A percentile compares a stretch with the other conserved stretches of the same genome.
phyloP scores from a whole-genome alignment of 2,888 invertebrate species.

The Pammene aurita region DNA sequence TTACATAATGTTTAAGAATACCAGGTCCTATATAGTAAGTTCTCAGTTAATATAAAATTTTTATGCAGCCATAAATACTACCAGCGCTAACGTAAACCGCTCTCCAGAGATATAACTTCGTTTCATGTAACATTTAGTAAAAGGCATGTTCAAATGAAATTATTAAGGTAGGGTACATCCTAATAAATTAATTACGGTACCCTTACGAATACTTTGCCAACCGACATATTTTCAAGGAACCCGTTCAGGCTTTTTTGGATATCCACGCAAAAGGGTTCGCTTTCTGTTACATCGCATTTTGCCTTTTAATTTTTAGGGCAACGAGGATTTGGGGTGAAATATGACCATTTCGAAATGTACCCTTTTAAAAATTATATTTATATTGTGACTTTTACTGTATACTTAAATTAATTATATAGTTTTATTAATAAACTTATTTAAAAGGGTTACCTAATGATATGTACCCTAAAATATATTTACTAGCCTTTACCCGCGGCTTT shows the following conservation, averaged over 20 bases:
- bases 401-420: background rate
- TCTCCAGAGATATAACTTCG: slow-evolving; percentile 25
- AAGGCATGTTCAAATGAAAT: slow-evolving; percentile 38
- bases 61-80: slow-evolving; percentile 13
- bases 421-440: background rate
- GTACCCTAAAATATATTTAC: too few relatives aligned
- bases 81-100: slow-evolving; percentile 20
- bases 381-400: background rate
- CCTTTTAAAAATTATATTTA: background rate
- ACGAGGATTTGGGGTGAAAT: slow-evolving; percentile 12
- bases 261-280: slow-evolving; percentile 6
- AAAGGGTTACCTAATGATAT: too few relatives aligned
- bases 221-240: slow-evolving; percentile 35
- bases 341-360: slow-evolving; percentile 2
- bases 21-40: background rate
- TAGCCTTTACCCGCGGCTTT: too few relatives aligned
- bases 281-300: slow-evolving; percentile 17
- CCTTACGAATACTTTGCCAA: slow-evolving; percentile 37
- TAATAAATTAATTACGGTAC: slow-evolving; percentile 40
- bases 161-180: slow-evolving; percentile 36
- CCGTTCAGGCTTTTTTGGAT: slow-evolving; percentile 26
- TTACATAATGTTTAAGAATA: too few relatives aligned
- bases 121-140: slow-evolving; percentile 37
- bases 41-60: slow-evolving; percentile 9
- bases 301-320: slow-evolving; percentile 24